These are phyloP conservation scores for Muscina levida DNA, from an alignment of 2,888 invertebrate genomes.

Conservation along the genomic window DNA sequence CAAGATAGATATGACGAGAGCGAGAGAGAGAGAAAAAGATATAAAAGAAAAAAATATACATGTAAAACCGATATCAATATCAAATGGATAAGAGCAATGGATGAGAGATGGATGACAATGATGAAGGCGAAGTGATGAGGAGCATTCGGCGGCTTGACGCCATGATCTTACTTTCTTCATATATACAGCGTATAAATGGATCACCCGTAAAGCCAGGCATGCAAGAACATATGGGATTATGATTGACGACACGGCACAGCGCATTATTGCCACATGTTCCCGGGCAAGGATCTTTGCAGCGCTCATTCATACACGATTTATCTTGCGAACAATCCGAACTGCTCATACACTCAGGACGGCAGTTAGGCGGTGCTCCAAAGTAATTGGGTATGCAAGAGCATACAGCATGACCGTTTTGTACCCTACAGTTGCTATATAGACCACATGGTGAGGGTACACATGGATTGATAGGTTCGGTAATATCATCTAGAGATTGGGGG, in stretches of 20 bases:
- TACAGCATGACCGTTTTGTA: constrained; percentile 86
- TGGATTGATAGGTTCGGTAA: constrained; percentile 80
- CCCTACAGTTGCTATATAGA: constrained; percentile 88
- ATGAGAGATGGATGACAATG: constrained; percentile 45
- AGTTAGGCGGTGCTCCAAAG: constrained; percentile 89
- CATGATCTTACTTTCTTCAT: constrained; percentile 84
- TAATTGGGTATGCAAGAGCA: constrained; percentile 90
- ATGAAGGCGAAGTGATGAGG: constrained; percentile 14
- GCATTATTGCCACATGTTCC: constrained; percentile 92
- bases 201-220: constrained; percentile 88
- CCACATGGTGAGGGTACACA: constrained; percentile 89
- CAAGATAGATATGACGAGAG: constrained; percentile 63
- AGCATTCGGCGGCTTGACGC: constrained; percentile 35
- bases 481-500: constrained; percentile 71
- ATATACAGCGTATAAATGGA: constrained; percentile 88
- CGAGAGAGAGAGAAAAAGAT: constrained; percentile 64
- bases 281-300: constrained; percentile 90
- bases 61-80: constrained; percentile 18
- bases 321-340: constrained; percentile 91
- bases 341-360: constrained; percentile 90
- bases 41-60: constrained; percentile 56
- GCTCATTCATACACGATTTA: constrained; percentile 89
- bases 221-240: constrained; percentile 92
- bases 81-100: constrained; percentile 36
- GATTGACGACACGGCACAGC: constrained; percentile 90